Base-by-base conservation (phyloP, 1,140 invertebrate genomes). In the Aphelenchoides besseyi region DNA sequence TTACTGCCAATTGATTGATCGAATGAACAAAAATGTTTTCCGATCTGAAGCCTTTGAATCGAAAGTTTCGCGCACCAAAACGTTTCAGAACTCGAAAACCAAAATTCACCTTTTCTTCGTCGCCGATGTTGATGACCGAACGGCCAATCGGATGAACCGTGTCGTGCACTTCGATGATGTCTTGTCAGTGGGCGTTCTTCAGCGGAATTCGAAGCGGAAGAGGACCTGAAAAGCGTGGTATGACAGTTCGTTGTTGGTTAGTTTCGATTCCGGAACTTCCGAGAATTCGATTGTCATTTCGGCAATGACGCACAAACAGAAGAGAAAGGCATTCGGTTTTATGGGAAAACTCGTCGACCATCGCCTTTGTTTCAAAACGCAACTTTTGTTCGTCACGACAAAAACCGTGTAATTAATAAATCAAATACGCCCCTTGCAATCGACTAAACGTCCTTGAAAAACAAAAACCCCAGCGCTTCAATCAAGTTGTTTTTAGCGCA, bases 181-280 rank as follows among this genome's bases (percentile, higher is more conserved):
- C 59, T 61, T n/a, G 59, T n/a, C 16, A 30, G 30, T 2, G 59
- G n/a, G 1, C n/a, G n/a, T n/a, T 61, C 59, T 61, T 18, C 16
- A n/a, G 59, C 59, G n/a, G 59, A 61, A 2, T n/a, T 61, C 0
- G 59, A 61, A 23, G 41, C 41, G 41, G 41, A 48, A 48, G 41
- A 48, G 1, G 59, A 61, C 59, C 59, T 61, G 59, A 61, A 61
- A 61, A 36, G n/a, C n/a, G n/a, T n/a, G n/a, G n/a, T n/a, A n/a
- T 52, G n/a, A 52, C 48, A 52, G 23, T 1, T 23, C n/a, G 1
- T n/a, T 52, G 2, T n/a, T 52, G n/a, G 9, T 2, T 16, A 23
- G 23, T 16, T 23, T 52, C n/a, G n/a, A n/a, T 1, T 2, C 2
- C n/a, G n/a, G n/a, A 52, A n/a, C 23, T 2, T 52, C 23, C 2